Evolutionary conservation across 2,888 invertebrate species (phyloP).

Genomic region (Exocentrus adspersus): DNA sequence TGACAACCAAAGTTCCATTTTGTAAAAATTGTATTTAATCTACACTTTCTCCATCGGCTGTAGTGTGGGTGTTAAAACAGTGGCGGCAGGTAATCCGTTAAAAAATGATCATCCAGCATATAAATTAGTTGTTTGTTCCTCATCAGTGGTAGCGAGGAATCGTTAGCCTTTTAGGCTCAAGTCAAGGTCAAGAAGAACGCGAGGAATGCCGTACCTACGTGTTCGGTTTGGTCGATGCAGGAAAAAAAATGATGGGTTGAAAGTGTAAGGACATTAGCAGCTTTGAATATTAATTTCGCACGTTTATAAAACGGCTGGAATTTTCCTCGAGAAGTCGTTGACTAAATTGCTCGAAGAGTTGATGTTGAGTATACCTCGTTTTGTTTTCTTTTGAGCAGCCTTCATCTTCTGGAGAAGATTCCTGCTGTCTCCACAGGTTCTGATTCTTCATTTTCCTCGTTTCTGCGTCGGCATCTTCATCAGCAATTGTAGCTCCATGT

Average conservation of each 20-base stretch:
- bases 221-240: not conserved
- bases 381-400: too few species aligned
- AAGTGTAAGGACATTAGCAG: not conserved
- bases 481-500: too few species aligned
- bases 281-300: not conserved
- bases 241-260: not conserved
- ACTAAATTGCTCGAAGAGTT: too few species aligned
- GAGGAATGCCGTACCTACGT: not conserved
- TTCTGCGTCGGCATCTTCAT: too few species aligned
- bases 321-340: too few species aligned
- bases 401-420: too few species aligned
- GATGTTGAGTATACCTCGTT: not conserved
- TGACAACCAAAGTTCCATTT: too few species aligned
- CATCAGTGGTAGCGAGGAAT: not conserved
- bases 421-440: too few species aligned
- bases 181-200: not conserved
- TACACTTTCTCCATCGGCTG: not conserved
- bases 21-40: too few species aligned
- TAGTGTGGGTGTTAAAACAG: not conserved
- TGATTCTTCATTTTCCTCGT: too few species aligned
- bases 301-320: too few species aligned
- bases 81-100: not conserved
- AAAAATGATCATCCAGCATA: not conserved
- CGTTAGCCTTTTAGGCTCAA: not conserved
- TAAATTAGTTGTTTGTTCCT: not conserved